These are phyloP conservation scores for Lutjanus campechanus DNA, from an alignment of 2,797 vertebrate species.

Conservation along the genomic window DNA sequence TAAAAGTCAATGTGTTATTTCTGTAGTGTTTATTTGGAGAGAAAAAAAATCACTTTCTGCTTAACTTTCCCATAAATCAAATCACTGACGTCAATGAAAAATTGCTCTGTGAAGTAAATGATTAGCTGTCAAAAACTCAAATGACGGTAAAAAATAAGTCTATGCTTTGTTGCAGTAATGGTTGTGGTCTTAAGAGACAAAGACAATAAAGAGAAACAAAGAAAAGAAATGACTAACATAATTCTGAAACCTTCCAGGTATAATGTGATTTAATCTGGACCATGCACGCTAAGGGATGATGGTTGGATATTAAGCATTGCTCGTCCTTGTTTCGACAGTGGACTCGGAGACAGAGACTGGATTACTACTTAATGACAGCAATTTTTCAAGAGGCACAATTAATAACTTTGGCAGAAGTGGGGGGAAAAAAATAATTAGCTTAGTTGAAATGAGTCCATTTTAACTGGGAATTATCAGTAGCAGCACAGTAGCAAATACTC, in stretches of 20 bases:
- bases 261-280: slow-evolving; percentile 20
- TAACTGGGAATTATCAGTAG: slow-evolving; percentile 47
- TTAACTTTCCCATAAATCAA: slow-evolving; percentile 3
- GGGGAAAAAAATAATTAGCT: slow-evolving; percentile 48
- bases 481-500: slow-evolving; percentile 32
- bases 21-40: neutral
- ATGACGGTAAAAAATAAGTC: neutral
- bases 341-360: slow-evolving; percentile 13
- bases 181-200: neutral
- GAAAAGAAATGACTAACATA: neutral
- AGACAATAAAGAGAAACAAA: neutral
- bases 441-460: slow-evolving; percentile 56
- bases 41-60: neutral
- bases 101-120: neutral
- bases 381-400: slow-evolving; percentile 49
- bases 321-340: slow-evolving; percentile 39
- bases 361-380: slow-evolving; percentile 49
- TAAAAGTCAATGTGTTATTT: neutral
- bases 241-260: neutral
- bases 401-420: slow-evolving; percentile 48
- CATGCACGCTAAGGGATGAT: neutral
- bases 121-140: slow-evolving; percentile 13
- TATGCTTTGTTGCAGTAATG: neutral
- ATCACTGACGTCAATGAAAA: neutral
- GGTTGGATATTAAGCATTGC: slow-evolving; percentile 1